phyloP scores from a whole-genome alignment of 2,797 vertebrate species.

The Macropodus opercularis region DNA sequence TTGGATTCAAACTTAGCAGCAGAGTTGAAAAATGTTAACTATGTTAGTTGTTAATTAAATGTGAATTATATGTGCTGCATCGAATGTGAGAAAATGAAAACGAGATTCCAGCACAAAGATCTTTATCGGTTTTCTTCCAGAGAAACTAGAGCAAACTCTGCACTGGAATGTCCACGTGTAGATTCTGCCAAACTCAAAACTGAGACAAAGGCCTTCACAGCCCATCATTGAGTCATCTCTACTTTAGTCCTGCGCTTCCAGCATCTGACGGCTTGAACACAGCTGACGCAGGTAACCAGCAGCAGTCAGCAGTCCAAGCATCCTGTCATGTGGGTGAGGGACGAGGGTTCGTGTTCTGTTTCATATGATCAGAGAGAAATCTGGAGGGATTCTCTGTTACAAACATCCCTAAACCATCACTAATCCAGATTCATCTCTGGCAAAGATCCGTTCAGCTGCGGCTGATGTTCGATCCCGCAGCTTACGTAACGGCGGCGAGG shows the following conservation, averaged over 20 bases:
- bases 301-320: no score
- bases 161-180: slow-evolving; percentile 3
- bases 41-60: no score
- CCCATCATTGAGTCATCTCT: slow-evolving; percentile 29
- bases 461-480: slow-evolving; percentile 11
- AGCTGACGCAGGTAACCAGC: no score
- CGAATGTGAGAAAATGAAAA: slow-evolving; percentile 20
- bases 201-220: slow-evolving; percentile 30
- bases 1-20: neutral
- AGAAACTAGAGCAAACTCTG: neutral
- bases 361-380: slow-evolving; percentile 44
- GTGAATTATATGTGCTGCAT: neutral
- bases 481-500: slow-evolving; percentile 36
- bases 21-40: neutral
- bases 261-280: no score
- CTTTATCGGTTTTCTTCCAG: slow-evolving; percentile 7
- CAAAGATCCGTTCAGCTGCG: slow-evolving; percentile 36
- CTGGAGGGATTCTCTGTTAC: slow-evolving; percentile 48
- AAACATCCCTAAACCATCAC: slow-evolving; percentile 59
- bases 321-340: no score
- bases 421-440: slow-evolving; percentile 60
- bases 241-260: no score
- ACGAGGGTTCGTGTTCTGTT: no score
- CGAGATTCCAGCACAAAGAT: slow-evolving; percentile 5
- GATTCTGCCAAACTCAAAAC: slow-evolving; percentile 14